These are phyloP conservation scores for Arctocebus calabarensis DNA, from an alignment of 2,797 vertebrate genomes.

Conservation along the genomic window DNA sequence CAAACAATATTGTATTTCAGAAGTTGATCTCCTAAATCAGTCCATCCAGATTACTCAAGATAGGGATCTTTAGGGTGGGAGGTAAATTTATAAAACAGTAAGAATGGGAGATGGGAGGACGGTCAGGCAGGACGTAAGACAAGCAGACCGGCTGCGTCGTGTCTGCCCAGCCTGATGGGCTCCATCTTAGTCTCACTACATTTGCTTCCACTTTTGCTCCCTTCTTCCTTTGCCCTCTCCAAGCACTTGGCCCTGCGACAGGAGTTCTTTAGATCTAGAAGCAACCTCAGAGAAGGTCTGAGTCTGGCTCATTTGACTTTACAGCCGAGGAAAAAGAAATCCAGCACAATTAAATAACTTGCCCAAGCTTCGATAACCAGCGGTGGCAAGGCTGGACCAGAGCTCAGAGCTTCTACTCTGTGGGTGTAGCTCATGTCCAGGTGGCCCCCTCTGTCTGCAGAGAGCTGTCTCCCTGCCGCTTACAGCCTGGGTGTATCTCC, in stretches of 20 bases:
- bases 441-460: neutral
- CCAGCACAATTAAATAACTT: neutral
- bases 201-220: neutral
- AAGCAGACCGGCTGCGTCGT: no score
- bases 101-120: no score
- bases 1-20: no score
- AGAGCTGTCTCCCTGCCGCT: neutral
- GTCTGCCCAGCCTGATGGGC: no score
- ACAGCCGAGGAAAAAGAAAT: neutral
- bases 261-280: neutral
- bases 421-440: neutral
- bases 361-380: neutral
- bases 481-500: neutral
- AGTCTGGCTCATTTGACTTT: neutral
- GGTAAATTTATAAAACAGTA: no score
- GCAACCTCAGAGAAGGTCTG: neutral
- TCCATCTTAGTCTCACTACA: no score
- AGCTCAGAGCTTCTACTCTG: no score
- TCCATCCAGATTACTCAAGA: no score
- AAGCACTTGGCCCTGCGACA: neutral
- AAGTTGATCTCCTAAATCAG: no score
- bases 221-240: neutral
- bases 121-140: no score
- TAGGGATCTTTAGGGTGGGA: no score
- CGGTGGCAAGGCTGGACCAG: neutral